Base-by-base conservation (phyloP, 2,797 vertebrate species). In the Pseudotriccus pelzelni region DNA sequence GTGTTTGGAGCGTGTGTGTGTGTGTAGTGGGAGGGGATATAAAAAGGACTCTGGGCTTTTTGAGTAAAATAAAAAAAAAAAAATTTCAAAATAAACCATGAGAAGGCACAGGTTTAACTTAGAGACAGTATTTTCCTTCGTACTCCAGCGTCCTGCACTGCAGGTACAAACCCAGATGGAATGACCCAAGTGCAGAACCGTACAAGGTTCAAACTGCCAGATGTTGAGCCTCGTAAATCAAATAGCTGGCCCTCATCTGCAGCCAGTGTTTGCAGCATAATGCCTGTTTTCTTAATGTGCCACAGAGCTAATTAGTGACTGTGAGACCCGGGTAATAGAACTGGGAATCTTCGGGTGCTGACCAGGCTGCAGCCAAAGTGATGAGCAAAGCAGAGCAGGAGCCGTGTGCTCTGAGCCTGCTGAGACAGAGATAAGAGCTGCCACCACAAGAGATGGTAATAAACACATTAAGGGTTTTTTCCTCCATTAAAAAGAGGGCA, bases 81-180 rank as follows among this genome's bases (percentile, higher is more conserved):
- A 7, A 37, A 18, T 14, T 23, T 47, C 13, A 93, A 94, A 79
- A 87, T 10, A 60, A 90, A 90, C 41, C 32, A 80, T 68, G 66
- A 83, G 85, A 87, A 95, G 34, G 68, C 77, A 84, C 23, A 86
- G 90, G 62, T 94, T 93, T 96, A 75, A 84, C 94, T 94, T 60
- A 92, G 78, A 95, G 82, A 92, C 58, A 74, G 9, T 83, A 89
- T 94, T 91, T 93, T 81, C 79, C 81, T 93, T 89, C 37, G 4
- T 82, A 44, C 74, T 68, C 90, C 52, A 78, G 89, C 62, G 39
- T 92, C 84, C 88, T 88, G 90, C 69, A 59, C 36, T 84, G 94
- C 87, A 90, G 90, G 95, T 92, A 72, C 93, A 96, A 93, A 95
- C 95, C 84, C 79, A 93, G 91, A 87, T 47, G 92, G 91, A 94